phyloP scores from a whole-genome alignment of 1,140 invertebrate species.

The Aporrectodea caliginosa region DNA sequence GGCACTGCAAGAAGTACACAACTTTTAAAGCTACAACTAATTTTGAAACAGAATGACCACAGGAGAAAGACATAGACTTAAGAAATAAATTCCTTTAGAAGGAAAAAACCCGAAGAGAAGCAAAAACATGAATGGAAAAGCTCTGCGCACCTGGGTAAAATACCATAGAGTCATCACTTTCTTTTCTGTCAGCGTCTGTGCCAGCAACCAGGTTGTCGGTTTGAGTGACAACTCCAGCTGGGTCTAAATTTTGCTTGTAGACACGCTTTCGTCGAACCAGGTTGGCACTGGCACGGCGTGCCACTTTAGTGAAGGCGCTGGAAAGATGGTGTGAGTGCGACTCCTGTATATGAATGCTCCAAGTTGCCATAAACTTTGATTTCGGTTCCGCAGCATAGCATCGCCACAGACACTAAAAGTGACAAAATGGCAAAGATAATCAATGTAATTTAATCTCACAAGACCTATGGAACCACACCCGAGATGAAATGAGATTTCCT shows the following conservation, averaged over 20 bases:
- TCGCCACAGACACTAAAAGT: slow-evolving; percentile 84
- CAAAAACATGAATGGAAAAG: no score
- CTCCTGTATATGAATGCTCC: slow-evolving; percentile 54
- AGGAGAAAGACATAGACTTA: background rate
- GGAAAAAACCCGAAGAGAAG: no score
- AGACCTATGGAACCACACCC: no score
- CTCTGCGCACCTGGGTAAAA: background rate
- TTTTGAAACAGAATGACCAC: background rate
- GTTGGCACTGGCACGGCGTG: slow-evolving; percentile 20
- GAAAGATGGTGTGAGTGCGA: slow-evolving; percentile 6
- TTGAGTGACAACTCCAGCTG: no score
- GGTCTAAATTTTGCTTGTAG: background rate
- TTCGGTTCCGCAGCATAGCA: slow-evolving; percentile 72
- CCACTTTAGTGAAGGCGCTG: slow-evolving; percentile 8
- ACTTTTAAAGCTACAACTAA: background rate
- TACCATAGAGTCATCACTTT: background rate
- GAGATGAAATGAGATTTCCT: no score
- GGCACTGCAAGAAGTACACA: background rate
- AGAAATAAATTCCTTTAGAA: no score
- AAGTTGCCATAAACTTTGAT: slow-evolving; percentile 52
- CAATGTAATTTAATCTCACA: background rate
- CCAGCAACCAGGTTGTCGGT: background rate
- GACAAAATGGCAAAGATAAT: background rate
- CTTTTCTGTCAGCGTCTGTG: background rate
- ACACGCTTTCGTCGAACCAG: slow-evolving; percentile 6